Conservation (phyloP, 2,888 invertebrate genomes). For the Myopa testacea region DNA sequence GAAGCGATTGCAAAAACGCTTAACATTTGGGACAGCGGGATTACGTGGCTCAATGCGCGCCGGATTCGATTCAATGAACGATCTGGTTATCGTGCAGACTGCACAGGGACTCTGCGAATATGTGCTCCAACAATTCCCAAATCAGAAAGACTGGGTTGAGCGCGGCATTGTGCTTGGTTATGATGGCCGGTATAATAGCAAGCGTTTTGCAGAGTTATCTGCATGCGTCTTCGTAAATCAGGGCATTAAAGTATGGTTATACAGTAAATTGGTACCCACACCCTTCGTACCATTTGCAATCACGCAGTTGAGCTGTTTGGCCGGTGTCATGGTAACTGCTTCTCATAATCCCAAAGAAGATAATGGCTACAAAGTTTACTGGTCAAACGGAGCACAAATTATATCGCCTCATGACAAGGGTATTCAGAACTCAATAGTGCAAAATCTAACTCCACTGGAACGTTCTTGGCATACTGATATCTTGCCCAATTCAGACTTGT, state of each 20-base stretch:
- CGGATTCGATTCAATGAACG: slow-evolving; percentile 95
- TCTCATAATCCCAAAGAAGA: slow-evolving; percentile 97
- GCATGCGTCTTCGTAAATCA: slow-evolving; percentile 84
- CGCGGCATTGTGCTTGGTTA: slow-evolving; percentile 90
- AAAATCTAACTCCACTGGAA: slow-evolving; percentile 81
- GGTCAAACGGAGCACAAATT: slow-evolving; percentile 95
- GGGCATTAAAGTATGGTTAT: slow-evolving; percentile 84
- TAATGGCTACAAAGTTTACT: slow-evolving; percentile 98
- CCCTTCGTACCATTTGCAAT: slow-evolving; percentile 94
- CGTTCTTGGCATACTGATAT: slow-evolving; percentile 81
- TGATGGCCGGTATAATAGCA: slow-evolving; percentile 93
- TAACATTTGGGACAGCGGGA: slow-evolving; percentile 94
- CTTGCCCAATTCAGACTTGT: slow-evolving; percentile 71
- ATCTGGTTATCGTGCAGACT: slow-evolving; percentile 95
- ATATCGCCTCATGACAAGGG: slow-evolving; percentile 90
- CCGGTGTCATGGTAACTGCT: slow-evolving; percentile 94
- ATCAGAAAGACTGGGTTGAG: slow-evolving; percentile 68
- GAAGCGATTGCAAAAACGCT: slow-evolving; percentile 76
- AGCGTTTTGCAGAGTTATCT: slow-evolving; percentile 83
- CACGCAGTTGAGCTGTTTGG: slow-evolving; percentile 77
- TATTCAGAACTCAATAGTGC: slow-evolving; percentile 82
- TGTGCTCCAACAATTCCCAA: slow-evolving; percentile 73
- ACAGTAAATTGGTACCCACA: slow-evolving; percentile 85
- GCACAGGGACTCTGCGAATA: slow-evolving; percentile 89
- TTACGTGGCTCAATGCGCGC: slow-evolving; percentile 92